phyloP scores from a whole-genome alignment of 2,797 vertebrate genomes.

The Picus viridis region DNA sequence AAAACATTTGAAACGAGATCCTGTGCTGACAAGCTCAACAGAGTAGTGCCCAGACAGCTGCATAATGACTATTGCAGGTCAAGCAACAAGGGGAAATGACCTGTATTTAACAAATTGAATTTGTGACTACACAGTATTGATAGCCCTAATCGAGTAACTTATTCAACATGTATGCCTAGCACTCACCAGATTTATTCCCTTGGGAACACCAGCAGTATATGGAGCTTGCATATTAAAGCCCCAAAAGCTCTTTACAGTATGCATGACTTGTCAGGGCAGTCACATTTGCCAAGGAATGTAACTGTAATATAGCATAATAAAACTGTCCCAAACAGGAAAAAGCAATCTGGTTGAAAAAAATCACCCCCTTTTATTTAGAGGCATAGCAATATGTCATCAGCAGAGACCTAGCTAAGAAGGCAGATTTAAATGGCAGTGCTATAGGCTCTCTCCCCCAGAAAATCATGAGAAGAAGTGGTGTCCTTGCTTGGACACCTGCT shows the following conservation, averaged over 20 bases:
- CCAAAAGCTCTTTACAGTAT: not conserved
- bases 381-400: not conserved
- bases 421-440: not conserved
- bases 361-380: not conserved
- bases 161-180: not conserved
- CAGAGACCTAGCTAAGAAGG: not conserved
- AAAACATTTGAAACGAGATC: not conserved
- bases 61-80: not conserved
- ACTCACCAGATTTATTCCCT: not conserved
- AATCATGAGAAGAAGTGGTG: not conserved
- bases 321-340: not conserved
- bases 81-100: constrained; percentile 19
- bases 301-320: not conserved
- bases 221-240: not conserved
- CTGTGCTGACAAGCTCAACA: not conserved
- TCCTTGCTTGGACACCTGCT: not conserved
- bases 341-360: not conserved
- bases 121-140: not conserved
- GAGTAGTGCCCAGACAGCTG: not conserved
- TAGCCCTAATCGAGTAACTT: not conserved
- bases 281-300: not conserved
- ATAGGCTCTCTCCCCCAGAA: not conserved
- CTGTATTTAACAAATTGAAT: constrained; percentile 7
- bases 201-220: not conserved
- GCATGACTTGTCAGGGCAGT: not conserved